These are phyloP conservation scores for Sarcophaga rosellei DNA, from an alignment of 2,888 invertebrate species.

Conservation along the genomic window DNA sequence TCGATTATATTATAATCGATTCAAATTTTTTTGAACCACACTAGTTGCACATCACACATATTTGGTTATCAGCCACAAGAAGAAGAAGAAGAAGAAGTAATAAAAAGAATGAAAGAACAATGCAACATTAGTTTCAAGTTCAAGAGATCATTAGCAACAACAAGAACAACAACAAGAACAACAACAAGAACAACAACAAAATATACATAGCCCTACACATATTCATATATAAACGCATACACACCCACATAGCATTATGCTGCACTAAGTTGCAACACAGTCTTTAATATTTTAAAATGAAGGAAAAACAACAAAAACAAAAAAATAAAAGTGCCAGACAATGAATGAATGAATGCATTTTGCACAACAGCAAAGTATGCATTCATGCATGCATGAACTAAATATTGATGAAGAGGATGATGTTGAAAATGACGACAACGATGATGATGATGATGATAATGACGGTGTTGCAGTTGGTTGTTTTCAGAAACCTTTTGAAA, in stretches of 20 bases:
- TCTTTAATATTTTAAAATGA: constrained; percentile 10
- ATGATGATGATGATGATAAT: not conserved
- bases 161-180: constrained; percentile 50
- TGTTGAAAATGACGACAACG: constrained; percentile 2
- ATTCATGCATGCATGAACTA: constrained; percentile 56
- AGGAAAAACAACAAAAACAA: not conserved
- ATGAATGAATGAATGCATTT: constrained; percentile 68
- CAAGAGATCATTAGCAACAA: constrained; percentile 74
- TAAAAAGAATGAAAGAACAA: constrained; percentile 68
- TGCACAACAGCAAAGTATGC: constrained; percentile 35
- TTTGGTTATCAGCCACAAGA: not conserved
- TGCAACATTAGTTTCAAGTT: constrained; percentile 77
- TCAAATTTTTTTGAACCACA: not conserved
- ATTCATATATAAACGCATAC: not conserved
- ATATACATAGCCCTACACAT: not conserved
- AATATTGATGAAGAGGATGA: constrained; percentile 54
- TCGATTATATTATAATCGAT: not conserved
- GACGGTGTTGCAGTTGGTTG: not conserved
- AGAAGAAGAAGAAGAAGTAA: not conserved
- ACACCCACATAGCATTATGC: not conserved
- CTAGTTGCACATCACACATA: not conserved
- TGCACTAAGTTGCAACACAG: not conserved
- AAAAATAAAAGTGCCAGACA: constrained; percentile 43
- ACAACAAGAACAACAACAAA: constrained; percentile 14
- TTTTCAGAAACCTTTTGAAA: constrained; percentile 46